These are phyloP conservation scores for Acleris laterana DNA, from an alignment of 2,888 invertebrate genomes.

Conservation along the genomic window DNA sequence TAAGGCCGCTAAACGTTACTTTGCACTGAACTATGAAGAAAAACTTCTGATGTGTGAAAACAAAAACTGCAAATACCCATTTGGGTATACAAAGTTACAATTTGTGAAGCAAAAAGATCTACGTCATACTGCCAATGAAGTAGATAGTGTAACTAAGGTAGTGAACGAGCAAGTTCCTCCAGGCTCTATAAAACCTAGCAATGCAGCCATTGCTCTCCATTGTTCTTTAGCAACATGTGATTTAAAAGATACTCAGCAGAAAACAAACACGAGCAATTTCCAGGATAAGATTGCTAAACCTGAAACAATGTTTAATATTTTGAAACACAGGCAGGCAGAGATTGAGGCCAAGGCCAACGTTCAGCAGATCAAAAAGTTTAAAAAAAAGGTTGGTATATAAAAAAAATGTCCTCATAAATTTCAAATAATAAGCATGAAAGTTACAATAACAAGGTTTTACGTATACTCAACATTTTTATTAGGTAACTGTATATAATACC, in stretches of 20 bases:
- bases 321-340: too few relatives aligned
- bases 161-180: conserved; percentile 33
- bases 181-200: conserved; percentile 50
- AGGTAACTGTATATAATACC: too few relatives aligned
- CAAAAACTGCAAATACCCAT: conserved; percentile 63
- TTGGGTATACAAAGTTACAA: conserved; percentile 58
- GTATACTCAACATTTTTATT: too few relatives aligned
- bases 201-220: too few relatives aligned
- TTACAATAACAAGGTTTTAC: too few relatives aligned
- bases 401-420: too few relatives aligned
- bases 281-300: conserved; percentile 30
- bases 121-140: conserved; percentile 43
- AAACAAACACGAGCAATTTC: background rate
- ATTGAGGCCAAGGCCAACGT: too few relatives aligned
- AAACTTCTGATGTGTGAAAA: conserved; percentile 70
- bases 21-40: conserved; percentile 61
- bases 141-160: conserved; percentile 40
- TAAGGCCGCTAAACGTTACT: conserved; percentile 51
- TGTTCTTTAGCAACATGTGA: conserved; percentile 55
- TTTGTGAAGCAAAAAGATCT: conserved; percentile 53
- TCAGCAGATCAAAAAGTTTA: too few relatives aligned
- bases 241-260: conserved; percentile 43
- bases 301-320: conserved; percentile 19
- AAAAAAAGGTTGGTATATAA: too few relatives aligned
- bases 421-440: too few relatives aligned